Evolutionary conservation across 2,113 vertebrate genomes (phyloP).

Genomic region (Halichoeres trimaculatus): DNA sequence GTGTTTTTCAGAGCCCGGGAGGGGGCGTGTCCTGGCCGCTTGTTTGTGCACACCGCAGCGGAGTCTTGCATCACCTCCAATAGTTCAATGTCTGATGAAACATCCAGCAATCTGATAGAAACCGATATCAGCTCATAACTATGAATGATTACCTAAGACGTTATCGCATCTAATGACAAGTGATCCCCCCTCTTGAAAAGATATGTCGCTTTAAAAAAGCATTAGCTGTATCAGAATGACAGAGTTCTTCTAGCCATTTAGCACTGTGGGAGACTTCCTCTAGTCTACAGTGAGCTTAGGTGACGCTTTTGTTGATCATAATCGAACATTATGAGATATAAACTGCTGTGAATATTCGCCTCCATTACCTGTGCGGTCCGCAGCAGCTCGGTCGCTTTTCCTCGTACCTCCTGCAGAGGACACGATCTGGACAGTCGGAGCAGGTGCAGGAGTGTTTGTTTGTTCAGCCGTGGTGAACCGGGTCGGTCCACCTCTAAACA

Average conservation of each 20-base stretch:
- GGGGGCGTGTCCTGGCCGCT: constrained; percentile 63
- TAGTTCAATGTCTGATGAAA: constrained; percentile 72
- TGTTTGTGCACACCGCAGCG: constrained; percentile 51
- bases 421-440: constrained; percentile 75
- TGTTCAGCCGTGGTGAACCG: constrained; percentile 51
- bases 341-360: background rate
- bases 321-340: background rate
- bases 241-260: background rate
- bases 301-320: background rate
- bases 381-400: constrained; percentile 66
- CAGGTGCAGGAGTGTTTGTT: constrained; percentile 72
- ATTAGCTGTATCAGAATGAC: background rate
- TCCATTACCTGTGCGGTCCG: constrained; percentile 69
- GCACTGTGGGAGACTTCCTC: background rate
- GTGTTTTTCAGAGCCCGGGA: constrained; percentile 36
- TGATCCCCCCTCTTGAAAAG: background rate
- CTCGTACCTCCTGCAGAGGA: constrained; percentile 70
- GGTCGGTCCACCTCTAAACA: constrained; percentile 47
- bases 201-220: background rate
- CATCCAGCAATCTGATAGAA: constrained; percentile 16
- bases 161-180: background rate
- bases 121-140: constrained; percentile 6
- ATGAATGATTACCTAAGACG: background rate
- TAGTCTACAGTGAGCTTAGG: background rate
- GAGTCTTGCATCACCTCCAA: constrained; percentile 72